Percentiles rank a stretch among this genome's conserved stretches.
phyloP scores from a whole-genome alignment of 2,888 invertebrate genomes.

The Sylvicola cinctus region DNA sequence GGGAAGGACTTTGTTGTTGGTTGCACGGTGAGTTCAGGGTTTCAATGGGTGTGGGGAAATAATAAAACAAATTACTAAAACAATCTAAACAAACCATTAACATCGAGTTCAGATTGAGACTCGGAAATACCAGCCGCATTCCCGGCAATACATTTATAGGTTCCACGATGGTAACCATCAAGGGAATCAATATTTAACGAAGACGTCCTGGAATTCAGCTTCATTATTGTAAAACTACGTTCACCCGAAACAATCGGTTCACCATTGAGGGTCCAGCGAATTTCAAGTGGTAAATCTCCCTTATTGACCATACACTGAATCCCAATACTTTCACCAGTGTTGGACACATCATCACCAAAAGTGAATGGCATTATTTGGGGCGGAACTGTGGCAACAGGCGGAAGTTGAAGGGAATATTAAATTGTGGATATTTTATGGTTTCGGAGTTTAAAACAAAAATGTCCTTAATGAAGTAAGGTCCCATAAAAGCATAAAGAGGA shows the following conservation, averaged over 20 bases:
- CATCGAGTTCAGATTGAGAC: slow-evolving; percentile 27
- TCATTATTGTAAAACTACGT: slow-evolving; percentile 20
- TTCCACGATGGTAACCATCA: slow-evolving; percentile 46
- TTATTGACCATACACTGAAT: slow-evolving; percentile 51
- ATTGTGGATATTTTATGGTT: too few species aligned
- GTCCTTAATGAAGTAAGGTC: too few species aligned
- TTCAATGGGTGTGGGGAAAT: neutral
- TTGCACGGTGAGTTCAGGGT: neutral
- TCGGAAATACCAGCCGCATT: slow-evolving; percentile 31
- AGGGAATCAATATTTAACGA: slow-evolving; percentile 23
- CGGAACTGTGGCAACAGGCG: slow-evolving; percentile 26
- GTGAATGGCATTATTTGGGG: slow-evolving; percentile 47
- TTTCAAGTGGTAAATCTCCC: slow-evolving; percentile 58
- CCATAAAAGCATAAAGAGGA: too few species aligned
- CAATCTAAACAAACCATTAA: slow-evolving; percentile 27
- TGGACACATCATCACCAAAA: slow-evolving; percentile 47
- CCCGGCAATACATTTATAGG: slow-evolving; percentile 51
- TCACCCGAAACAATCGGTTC: slow-evolving; percentile 26
- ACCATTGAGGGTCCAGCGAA: slow-evolving; percentile 45
- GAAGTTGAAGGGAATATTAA: too few species aligned
- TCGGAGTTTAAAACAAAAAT: too few species aligned
- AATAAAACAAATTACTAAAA: neutral
- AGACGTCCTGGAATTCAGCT: slow-evolving; percentile 2
- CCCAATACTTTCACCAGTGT: slow-evolving; percentile 46
- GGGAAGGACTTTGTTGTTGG: slow-evolving; percentile 5